Evolutionary conservation across 2,888 invertebrate genomes (phyloP).

Genomic region (Galerucella pusilla): DNA sequence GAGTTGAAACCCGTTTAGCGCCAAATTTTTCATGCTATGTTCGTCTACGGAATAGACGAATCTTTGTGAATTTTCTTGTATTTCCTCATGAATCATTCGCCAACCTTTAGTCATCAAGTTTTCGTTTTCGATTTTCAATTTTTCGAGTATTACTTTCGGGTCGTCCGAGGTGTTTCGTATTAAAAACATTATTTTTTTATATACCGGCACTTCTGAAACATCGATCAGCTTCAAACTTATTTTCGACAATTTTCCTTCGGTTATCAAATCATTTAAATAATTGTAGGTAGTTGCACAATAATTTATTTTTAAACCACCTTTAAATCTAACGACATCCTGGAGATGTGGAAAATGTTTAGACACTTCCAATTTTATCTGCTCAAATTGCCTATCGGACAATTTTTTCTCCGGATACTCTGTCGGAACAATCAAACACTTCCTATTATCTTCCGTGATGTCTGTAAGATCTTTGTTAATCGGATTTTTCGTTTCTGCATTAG

Average conservation of each 20-base stretch:
- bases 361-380: constrained; percentile 8
- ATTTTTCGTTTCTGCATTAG: background rate
- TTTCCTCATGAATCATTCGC: constrained; percentile 25
- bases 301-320: constrained; percentile 20
- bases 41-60: constrained; percentile 24
- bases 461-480: background rate
- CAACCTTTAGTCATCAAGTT: constrained; percentile 12
- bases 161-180: constrained; percentile 13
- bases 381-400: constrained; percentile 11
- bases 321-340: constrained; percentile 11
- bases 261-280: background rate
- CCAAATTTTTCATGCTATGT: constrained; percentile 8
- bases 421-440: constrained; percentile 13
- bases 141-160: constrained; percentile 18
- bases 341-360: constrained; percentile 1
- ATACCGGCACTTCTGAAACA: constrained; percentile 21
- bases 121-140: constrained; percentile 13
- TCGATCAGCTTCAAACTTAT: constrained; percentile 19
- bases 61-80: constrained; percentile 14
- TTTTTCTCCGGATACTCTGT: constrained; percentile 20
- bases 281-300: constrained; percentile 12
- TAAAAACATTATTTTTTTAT: constrained; percentile 24
- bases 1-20: background rate
- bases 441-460: background rate
- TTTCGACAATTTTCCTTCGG: constrained; percentile 1